Conservation (phyloP, 1,140 invertebrate genomes). For the Drosophila bocki region DNA sequence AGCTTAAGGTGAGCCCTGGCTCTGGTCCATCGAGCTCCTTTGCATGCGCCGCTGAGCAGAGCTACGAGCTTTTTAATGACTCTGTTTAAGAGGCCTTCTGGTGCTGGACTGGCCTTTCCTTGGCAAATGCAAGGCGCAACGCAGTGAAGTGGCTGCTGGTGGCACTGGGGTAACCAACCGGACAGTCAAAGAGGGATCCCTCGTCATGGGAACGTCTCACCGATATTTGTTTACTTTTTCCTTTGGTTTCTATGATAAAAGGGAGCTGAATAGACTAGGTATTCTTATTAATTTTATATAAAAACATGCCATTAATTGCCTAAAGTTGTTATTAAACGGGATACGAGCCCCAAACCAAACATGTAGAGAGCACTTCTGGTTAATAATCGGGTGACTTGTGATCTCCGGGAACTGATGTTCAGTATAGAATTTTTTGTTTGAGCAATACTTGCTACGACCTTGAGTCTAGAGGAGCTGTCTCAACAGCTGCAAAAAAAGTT, state of each 20-base stretch:
- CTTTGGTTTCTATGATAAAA: not conserved
- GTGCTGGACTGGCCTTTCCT: constrained; percentile 4
- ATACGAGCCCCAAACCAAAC: not conserved
- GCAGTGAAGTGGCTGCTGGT: constrained; percentile 8
- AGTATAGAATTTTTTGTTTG: not conserved
- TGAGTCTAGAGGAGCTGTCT: constrained; percentile 45
- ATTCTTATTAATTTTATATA: not conserved
- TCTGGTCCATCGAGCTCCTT: constrained; percentile 16
- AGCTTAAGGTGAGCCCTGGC: constrained; percentile 8
- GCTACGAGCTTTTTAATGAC: constrained; percentile 15
- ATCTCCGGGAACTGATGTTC: constrained; percentile 4
- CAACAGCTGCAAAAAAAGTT: constrained; percentile 43
- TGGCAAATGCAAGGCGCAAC: constrained; percentile 10
- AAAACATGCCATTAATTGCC: not conserved
- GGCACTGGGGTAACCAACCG: constrained; percentile 7
- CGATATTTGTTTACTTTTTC: not conserved
- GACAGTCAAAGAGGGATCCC: not conserved
- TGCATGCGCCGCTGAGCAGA: constrained; percentile 17
- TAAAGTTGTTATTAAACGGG: not conserved
- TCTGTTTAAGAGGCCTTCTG: constrained; percentile 16
- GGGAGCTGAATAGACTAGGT: not conserved
- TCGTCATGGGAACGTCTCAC: constrained; percentile 10
- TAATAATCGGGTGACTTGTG: too few relatives aligned
- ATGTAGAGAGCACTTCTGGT: not conserved
- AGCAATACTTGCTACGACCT: constrained; percentile 56